These are phyloP conservation scores for Ferrisia virgata DNA, from an alignment of 2,888 invertebrate genomes.

Conservation along the genomic window DNA sequence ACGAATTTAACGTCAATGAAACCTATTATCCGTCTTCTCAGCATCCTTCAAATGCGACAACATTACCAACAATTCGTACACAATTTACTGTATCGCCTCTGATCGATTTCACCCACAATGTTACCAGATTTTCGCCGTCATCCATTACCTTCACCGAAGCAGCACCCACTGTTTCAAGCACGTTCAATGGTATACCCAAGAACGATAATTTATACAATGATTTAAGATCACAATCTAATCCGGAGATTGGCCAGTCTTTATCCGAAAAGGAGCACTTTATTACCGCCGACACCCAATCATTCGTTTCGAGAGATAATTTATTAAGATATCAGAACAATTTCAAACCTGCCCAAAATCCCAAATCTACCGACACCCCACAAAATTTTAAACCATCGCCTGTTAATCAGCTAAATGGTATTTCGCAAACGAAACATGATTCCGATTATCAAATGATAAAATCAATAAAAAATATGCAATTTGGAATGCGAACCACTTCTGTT, in stretches of 20 bases:
- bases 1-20: background rate
- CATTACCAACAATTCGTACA: constrained; percentile 30
- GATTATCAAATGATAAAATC: constrained; percentile 34
- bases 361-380: background rate
- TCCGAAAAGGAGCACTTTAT: constrained; percentile 49
- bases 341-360: background rate
- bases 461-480: constrained; percentile 40
- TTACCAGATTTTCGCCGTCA: constrained; percentile 31
- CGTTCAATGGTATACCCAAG: background rate
- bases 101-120: constrained; percentile 45
- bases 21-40: constrained; percentile 59
- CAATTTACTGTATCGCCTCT: constrained; percentile 47
- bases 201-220: constrained; percentile 26
- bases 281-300: constrained; percentile 50
- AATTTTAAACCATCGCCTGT: background rate
- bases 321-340: constrained; percentile 31
- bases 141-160: constrained; percentile 34
- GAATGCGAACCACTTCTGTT: constrained; percentile 39
- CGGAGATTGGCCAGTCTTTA: background rate
- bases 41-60: constrained; percentile 32
- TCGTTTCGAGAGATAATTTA: constrained; percentile 50
- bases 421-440: background rate
- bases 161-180: background rate
- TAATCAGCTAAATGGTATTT: background rate
- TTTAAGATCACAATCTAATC: background rate